These are phyloP conservation scores for Pardalotus punctatus DNA, from an alignment of 2,113 vertebrate species.

Conservation along the genomic window DNA sequence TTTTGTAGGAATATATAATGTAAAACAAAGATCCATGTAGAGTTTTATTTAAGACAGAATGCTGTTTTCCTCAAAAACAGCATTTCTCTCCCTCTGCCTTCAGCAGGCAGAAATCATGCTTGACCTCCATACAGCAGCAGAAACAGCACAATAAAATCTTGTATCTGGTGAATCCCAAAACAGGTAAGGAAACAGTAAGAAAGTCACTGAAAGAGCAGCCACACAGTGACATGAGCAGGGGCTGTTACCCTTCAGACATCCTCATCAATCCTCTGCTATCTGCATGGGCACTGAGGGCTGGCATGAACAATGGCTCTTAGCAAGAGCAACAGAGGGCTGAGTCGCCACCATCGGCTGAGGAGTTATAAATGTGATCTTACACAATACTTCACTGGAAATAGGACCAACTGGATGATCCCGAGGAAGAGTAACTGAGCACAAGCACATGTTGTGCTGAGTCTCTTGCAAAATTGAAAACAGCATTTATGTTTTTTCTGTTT, in stretches of 20 bases:
- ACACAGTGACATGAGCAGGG: not conserved
- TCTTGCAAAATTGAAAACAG: not conserved
- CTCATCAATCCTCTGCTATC: not conserved
- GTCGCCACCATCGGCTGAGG: fast-evolving
- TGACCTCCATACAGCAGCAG: not conserved
- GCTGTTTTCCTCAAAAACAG: not conserved
- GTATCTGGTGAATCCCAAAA: not conserved
- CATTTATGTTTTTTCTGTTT: not conserved
- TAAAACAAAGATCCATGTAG: not conserved
- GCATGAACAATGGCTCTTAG: not conserved
- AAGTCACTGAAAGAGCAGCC: not conserved
- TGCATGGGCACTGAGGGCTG: not conserved
- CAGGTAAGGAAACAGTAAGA: not conserved
- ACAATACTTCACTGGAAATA: not conserved
- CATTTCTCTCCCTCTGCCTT: not conserved
- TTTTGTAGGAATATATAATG: not conserved
- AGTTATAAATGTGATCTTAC: not conserved
- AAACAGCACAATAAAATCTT: not conserved
- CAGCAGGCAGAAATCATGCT: not conserved
- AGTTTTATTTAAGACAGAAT: not conserved
- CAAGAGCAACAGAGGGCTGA: not conserved
- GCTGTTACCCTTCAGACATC: not conserved
- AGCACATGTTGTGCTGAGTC: not conserved
- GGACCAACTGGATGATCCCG: not conserved
- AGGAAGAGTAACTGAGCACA: not conserved